Evolutionary conservation across 2,113 vertebrate genomes (phyloP), one percentile per base, ranked within the genome.

Genomic region (Mellivora capensis): DNA sequence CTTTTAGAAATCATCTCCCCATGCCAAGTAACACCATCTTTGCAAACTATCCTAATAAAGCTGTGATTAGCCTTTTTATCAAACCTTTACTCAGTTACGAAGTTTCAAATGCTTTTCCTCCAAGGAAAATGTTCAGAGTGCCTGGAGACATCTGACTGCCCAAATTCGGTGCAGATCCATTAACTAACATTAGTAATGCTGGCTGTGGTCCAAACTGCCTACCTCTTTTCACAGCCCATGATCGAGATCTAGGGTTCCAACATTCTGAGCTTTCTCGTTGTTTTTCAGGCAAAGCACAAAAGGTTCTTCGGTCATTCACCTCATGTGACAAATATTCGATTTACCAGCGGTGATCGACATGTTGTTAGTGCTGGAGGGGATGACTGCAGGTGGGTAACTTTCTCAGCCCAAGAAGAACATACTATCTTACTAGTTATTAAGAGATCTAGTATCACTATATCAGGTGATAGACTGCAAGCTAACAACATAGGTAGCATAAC

Each of bases 291-390:
- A 98, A 99, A 99, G 99, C 99, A 99, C 98, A 99, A 99, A 97
- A 99, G 99, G 87, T 99, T 99, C 98, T 98, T 99, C 97, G 99
- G 99, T 91, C 99, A 99, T 90, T 99, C 99, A 34, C 99, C 99
- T 97, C 99, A 99, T 77, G 98, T 99, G 98, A 99, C 99, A 21
- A 99, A 99, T 62, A 98, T 99, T 71, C 99, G 99, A 49, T 99
- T 99, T 98, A 99, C 99, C 44, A 99, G 98, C 72, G 99, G 99
- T 76, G 99, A 99, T 83, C 99, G 99, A 94, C 99, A 99, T 0
- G 99, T 99, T 6, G 97, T 99, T 79, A 99, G 99, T n/a, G 99
- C 99, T 2, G 99, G 99, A 92, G 99, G 99, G 59, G 99, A 99
- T 3, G 99, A 99, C 98, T 99, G 99, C 98, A 99, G 99, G 99